Conservation (phyloP, 37 sponge, comb jelly and placozoan species). For the Chondrilla cf. caribensis region DNA sequence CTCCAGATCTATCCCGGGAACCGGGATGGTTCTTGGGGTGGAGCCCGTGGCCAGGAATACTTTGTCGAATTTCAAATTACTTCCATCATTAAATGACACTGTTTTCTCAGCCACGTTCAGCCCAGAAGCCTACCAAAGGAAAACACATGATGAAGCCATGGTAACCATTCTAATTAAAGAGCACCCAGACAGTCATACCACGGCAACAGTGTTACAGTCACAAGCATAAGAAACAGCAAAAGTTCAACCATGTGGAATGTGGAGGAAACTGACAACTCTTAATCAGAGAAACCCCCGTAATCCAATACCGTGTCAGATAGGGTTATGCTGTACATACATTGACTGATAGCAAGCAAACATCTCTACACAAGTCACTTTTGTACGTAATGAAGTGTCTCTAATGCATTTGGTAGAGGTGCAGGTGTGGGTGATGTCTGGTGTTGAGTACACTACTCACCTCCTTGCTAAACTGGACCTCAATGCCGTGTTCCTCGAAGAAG, state of each 20-base stretch:
- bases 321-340: too few relatives aligned
- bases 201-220: neutral
- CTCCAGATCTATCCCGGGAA: conserved; percentile 66
- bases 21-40: conserved; percentile 63
- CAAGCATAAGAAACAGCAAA: neutral
- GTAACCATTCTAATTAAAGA: neutral
- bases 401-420: too few relatives aligned
- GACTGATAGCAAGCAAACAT: too few relatives aligned
- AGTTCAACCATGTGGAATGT: too few relatives aligned
- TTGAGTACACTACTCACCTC: conserved; percentile 75
- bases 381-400: too few relatives aligned
- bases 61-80: conserved; percentile 48
- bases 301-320: too few relatives aligned
- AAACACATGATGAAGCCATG: neutral
- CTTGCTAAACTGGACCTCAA: conserved; percentile 61
- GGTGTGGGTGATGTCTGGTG: too few relatives aligned
- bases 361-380: too few relatives aligned
- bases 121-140: conserved; percentile 44
- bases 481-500: conserved; percentile 66
- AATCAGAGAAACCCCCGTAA: too few relatives aligned
- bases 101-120: conserved; percentile 54
- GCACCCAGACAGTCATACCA: neutral
- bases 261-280: too few relatives aligned
- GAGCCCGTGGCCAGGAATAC: conserved; percentile 84
- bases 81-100: conserved; percentile 55